These are phyloP conservation scores for Geococcyx californianus DNA, from an alignment of 2,113 vertebrate species.

Conservation along the genomic window DNA sequence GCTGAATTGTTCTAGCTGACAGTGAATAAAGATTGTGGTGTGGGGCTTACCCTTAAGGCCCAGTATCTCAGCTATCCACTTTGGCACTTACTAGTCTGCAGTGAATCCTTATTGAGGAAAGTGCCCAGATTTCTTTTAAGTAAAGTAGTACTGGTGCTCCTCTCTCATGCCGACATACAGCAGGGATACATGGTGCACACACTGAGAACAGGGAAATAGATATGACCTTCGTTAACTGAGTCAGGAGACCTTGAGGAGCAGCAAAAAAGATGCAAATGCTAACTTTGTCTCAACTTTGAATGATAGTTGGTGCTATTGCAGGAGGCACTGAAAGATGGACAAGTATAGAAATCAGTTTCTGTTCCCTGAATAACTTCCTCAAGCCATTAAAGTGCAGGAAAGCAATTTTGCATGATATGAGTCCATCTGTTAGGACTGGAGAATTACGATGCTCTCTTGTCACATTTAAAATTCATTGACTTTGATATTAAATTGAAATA, in stretches of 20 bases:
- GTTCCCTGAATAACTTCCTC: not conserved
- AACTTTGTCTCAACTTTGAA: not conserved
- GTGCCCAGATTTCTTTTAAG: not conserved
- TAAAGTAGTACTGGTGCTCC: not conserved
- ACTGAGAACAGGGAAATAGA: not conserved
- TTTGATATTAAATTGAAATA: not conserved
- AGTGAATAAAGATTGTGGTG: not conserved
- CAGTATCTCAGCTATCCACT: not conserved
- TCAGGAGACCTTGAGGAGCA: not conserved
- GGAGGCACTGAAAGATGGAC: not conserved
- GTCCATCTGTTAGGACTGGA: not conserved
- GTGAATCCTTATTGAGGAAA: not conserved
- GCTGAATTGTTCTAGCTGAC: not conserved
- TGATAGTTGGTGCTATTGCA: not conserved
- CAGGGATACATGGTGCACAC: not conserved
- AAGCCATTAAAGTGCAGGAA: not conserved
- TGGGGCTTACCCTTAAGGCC: not conserved
- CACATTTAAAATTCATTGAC: not conserved
- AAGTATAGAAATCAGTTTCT: not conserved
- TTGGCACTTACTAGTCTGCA: not conserved
- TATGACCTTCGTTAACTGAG: not conserved
- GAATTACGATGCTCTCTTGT: not conserved
- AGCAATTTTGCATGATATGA: not conserved
- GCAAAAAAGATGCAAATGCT: not conserved
- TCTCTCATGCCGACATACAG: not conserved